Evolutionary conservation across 2,113 vertebrate species (phyloP).

Genomic region (Petromus typicus): DNA sequence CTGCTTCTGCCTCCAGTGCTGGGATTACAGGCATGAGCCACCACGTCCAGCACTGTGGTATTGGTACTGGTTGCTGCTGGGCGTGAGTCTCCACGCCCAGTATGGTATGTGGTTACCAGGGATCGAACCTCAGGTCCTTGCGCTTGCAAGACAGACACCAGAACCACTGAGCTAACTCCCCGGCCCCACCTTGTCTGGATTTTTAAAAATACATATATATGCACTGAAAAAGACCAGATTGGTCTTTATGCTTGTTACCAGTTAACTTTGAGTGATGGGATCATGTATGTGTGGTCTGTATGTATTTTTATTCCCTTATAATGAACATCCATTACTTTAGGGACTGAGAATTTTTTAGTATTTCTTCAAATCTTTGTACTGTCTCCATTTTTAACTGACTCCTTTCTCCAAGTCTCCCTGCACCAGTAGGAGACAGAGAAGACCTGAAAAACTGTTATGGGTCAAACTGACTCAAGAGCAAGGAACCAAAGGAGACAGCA

Average conservation of each 20-base stretch:
- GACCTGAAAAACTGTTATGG: neutral
- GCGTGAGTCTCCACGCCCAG: too few species aligned
- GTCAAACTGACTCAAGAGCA: neutral
- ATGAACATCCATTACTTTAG: neutral
- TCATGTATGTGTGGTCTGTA: neutral
- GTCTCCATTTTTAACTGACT: neutral
- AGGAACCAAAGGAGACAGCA: neutral
- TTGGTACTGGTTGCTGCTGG: too few species aligned
- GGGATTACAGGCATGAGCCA: too few species aligned
- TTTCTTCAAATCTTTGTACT: neutral
- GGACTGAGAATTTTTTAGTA: neutral
- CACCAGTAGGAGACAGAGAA: neutral
- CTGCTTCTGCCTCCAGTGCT: too few species aligned
- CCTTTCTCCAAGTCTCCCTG: neutral
- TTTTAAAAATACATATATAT: neutral
- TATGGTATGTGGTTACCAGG: too few species aligned
- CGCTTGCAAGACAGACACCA: too few species aligned
- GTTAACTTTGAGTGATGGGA: neutral
- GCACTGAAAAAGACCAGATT: neutral
- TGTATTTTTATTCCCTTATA: neutral
- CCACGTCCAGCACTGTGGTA: too few species aligned
- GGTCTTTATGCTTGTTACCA: neutral
- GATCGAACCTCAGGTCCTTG: too few species aligned
- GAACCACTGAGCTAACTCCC: too few species aligned
- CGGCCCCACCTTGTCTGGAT: too few species aligned